Evolutionary conservation across 2,113 vertebrate species (phyloP), one percentile per base, ranked within the genome.

Genomic region (Lipotes vexillifer): DNA sequence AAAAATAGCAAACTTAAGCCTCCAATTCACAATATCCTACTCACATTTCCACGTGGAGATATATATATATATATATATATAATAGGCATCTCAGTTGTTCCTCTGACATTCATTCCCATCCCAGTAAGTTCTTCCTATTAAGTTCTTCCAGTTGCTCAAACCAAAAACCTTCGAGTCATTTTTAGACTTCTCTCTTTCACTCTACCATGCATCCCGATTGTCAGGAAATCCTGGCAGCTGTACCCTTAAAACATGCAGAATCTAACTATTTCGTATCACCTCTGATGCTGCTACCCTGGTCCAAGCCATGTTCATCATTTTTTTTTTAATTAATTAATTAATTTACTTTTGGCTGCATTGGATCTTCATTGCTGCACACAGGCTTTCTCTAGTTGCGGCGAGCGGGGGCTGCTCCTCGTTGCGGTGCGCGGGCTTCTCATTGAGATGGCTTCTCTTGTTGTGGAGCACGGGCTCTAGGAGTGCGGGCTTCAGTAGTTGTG

Each of bases 81-180:
- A 46, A 25, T 59, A 59, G 63, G 33, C 21, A 20, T 72, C 81
- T 65, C 46, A 65, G 5, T 49, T 87, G 9, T 57, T 92, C 75
- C 33, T 88, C 33, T 90, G 80, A 85, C n/a, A 57, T 52, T 87
- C n/a, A 63, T 92, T 92, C 25, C 55, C 44, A 49, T 71, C 69
- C 49, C 59, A 81, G 44, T 89, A 78, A 86, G 57, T 68, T 33
- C 20, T 68, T 33, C 20, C 80, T 57, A 1, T 75, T 69, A 8
- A 63, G 12, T 36, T 57, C 55, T 92, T 92, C 31, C 8, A 44
- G 10, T 82, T 96, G 15, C 59, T 94, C 88, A 90, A 86, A 84
- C 69, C 33, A 72, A 66, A 95, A 72, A 49, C 11, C n/a, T 63
- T 66, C 38, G 29, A 63, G 25, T 82, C 61, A 36, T 29, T 90